Conservation (phyloP, 1,140 invertebrate species). For the Solenopsis fugax region DNA sequence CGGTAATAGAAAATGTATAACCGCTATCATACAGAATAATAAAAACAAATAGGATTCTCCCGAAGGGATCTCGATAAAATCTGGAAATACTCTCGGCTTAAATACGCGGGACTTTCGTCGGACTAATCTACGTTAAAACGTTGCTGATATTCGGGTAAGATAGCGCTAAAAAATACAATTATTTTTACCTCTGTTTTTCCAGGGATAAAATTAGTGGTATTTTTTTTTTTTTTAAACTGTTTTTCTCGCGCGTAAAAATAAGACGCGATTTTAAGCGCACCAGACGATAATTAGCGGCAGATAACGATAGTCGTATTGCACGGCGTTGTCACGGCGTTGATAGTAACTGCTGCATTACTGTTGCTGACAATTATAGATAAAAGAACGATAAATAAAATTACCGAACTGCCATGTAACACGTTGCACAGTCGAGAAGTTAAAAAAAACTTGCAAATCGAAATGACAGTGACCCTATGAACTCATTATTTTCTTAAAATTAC, state of each 20-base stretch:
- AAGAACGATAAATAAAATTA: constrained; percentile 47
- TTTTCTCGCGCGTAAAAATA: neutral
- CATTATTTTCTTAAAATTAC: neutral
- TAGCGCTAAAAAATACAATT: neutral
- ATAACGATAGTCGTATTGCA: constrained; percentile 46
- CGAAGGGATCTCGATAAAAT: neutral
- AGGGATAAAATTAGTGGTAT: neutral
- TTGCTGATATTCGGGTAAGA: neutral
- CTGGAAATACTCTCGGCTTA: neutral
- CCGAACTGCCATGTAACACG: neutral
- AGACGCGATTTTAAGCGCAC: neutral
- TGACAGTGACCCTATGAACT: neutral
- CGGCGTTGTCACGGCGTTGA: neutral
- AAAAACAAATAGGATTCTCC: constrained; percentile 32
- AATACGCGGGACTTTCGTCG: neutral
- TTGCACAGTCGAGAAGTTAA: neutral
- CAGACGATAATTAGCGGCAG: constrained; percentile 37
- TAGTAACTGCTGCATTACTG: constrained; percentile 24
- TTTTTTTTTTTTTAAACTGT: neutral
- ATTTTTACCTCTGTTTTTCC: neutral
- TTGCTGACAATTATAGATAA: constrained; percentile 54
- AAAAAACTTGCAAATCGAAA: neutral
- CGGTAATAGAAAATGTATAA: constrained; percentile 30
- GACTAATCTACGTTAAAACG: neutral
- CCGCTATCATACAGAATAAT: constrained; percentile 4